Evolutionary conservation across 2,888 invertebrate genomes (phyloP).

Genomic region (Limulus polyphemus): DNA sequence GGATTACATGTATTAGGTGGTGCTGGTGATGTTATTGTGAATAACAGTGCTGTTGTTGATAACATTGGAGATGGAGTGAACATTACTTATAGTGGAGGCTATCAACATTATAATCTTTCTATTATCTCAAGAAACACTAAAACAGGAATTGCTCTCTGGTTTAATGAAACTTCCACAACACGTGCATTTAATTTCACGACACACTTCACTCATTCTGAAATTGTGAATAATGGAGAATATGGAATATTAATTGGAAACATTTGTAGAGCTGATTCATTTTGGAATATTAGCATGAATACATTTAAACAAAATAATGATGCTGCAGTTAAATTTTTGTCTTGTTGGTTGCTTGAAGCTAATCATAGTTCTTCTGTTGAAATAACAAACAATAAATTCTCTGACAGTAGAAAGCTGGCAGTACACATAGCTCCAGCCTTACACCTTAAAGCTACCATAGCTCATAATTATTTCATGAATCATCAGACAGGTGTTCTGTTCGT

Average conservation of each 20-base stretch:
- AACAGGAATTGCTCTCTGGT: slow-evolving; percentile 76
- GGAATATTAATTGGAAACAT: slow-evolving; percentile 88
- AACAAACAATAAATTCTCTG: slow-evolving; percentile 70
- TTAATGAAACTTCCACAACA: slow-evolving; percentile 75
- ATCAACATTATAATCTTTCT: slow-evolving; percentile 75
- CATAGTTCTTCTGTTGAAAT: slow-evolving; percentile 53
- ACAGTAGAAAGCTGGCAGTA: slow-evolving; percentile 55
- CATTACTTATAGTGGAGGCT: slow-evolving; percentile 87
- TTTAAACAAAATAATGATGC: slow-evolving; percentile 67
- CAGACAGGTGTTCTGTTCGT: slow-evolving; percentile 69
- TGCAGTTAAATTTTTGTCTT: slow-evolving; percentile 68
- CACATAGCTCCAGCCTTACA: slow-evolving; percentile 71
- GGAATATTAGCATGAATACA: slow-evolving; percentile 82
- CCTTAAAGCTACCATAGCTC: slow-evolving; percentile 61
- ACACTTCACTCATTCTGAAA: slow-evolving; percentile 64
- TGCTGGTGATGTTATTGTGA: slow-evolving; percentile 85
- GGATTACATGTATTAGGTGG: slow-evolving; percentile 81
- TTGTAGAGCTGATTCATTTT: slow-evolving; percentile 50
- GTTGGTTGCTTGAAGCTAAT: slow-evolving; percentile 44
- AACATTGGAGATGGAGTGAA: slow-evolving; percentile 92
- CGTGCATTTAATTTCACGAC: slow-evolving; percentile 67
- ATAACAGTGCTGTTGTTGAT: slow-evolving; percentile 72
- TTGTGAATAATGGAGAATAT: slow-evolving; percentile 72
- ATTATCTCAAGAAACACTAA: slow-evolving; percentile 75
- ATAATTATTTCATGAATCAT: slow-evolving; percentile 76